These are phyloP conservation scores for Bubalus kerabau DNA, from an alignment of 2,113 vertebrate species.

Conservation along the genomic window DNA sequence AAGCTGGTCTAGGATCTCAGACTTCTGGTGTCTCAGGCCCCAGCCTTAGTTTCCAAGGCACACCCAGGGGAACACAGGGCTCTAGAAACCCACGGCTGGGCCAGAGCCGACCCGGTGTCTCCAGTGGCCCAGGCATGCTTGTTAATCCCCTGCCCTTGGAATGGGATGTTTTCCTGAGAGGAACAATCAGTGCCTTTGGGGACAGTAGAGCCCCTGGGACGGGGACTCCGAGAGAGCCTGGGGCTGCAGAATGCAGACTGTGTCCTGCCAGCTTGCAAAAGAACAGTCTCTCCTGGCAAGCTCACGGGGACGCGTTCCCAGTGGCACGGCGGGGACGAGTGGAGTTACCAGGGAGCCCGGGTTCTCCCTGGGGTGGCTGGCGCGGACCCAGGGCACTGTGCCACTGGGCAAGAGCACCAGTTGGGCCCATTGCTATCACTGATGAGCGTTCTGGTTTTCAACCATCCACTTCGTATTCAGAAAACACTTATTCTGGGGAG, in stretches of 20 bases:
- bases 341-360: neutral
- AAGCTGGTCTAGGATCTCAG: neutral
- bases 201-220: neutral
- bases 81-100: neutral
- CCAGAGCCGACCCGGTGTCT: neutral
- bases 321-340: neutral
- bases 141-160: neutral
- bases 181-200: slow-evolving; percentile 21
- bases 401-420: neutral
- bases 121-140: neutral
- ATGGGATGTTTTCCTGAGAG: neutral
- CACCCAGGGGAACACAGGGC: neutral
- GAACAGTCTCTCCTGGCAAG: slow-evolving; percentile 30
- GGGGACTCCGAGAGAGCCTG: neutral
- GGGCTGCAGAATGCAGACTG: neutral
- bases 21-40: neutral
- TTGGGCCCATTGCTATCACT: neutral
- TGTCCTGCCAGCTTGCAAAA: slow-evolving; percentile 40
- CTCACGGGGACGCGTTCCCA: neutral
- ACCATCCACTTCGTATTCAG: neutral
- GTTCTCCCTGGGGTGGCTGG: slow-evolving; percentile 20
- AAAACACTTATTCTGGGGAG: neutral
- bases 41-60: neutral
- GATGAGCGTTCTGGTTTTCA: neutral
- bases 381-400: neutral